Conservation (phyloP, 2,888 invertebrate genomes). For the Limenitis camilla region DNA sequence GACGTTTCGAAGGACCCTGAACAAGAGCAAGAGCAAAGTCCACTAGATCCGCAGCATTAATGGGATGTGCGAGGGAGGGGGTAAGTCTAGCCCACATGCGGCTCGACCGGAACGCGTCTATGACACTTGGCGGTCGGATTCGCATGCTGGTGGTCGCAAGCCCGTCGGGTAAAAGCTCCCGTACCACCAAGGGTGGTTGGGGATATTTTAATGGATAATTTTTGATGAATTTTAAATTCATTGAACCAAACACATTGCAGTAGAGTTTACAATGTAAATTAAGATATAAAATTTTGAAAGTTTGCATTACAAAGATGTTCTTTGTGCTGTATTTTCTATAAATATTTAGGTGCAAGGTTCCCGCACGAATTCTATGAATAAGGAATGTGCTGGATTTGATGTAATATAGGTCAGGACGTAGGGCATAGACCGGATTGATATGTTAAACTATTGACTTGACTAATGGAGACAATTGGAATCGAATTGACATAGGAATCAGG, state of each 20-base stretch:
- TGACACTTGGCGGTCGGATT: too few species aligned
- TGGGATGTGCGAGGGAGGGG: too few species aligned
- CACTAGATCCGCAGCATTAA: too few species aligned
- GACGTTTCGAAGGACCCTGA: too few species aligned
- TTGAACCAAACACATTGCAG: slow-evolving; percentile 4
- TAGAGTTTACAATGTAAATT: slow-evolving; percentile 5
- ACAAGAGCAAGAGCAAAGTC: too few species aligned
- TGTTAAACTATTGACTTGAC: slow-evolving; percentile 5
- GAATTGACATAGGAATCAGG: slow-evolving; percentile 8
- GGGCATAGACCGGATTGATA: background rate
- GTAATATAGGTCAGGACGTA: slow-evolving; percentile 5
- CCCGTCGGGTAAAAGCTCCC: too few species aligned
- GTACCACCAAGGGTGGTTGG: too few species aligned
- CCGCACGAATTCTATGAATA: slow-evolving; percentile 10
- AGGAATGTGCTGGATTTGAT: slow-evolving; percentile 2
- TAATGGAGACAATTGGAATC: slow-evolving; percentile 13
- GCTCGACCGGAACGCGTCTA: too few species aligned
- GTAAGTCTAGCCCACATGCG: too few species aligned
- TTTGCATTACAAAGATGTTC: slow-evolving; percentile 8
- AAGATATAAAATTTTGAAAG: slow-evolving; percentile 4
- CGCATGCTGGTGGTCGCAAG: too few species aligned
- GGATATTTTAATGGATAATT: too few species aligned
- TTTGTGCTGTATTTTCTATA: slow-evolving; percentile 11
- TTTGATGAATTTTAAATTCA: background rate
- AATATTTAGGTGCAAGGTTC: slow-evolving; percentile 9